Evolutionary conservation across 2,888 invertebrate species (phyloP), one percentile per base, ranked within the genome.

Genomic region (Agrypnus murinus): DNA sequence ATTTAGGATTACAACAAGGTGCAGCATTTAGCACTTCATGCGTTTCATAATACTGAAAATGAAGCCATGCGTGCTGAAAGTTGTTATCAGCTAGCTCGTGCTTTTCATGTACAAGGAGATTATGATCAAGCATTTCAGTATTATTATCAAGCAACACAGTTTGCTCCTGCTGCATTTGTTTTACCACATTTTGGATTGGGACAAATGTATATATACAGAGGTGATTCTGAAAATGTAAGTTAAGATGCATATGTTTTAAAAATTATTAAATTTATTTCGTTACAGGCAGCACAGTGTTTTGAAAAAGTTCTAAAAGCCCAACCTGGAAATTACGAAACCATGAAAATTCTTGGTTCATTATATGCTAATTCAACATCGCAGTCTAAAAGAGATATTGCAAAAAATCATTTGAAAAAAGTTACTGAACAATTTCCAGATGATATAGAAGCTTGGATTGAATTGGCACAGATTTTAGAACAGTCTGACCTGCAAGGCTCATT

Each of bases 1-100:
- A 79, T 82, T 17, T 82, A 93, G 91, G 98, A 99, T 85, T 97
- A 97, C 82, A 92, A 92, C 79, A 98, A 98, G 88, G 98, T 98
- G 0, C 96, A 98, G 82, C 97, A 98, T 85, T 87, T 99, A 69
- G 99, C 99, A 0, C 87, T 98, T 9, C 98, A 99, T 82, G 99
- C 99, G 0, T 98, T 99, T 85, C 98, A 98, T 84, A 97, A 98
- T 82, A 98, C 99, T 0, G 99, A 99, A 86, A 99, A 99, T 84
- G 99, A 99, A 86, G 95, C 97, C 0, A 99, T 99, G 97, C 88
- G 98, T 38, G 98, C 99, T 0, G 99, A 99, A 86, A 98, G 98
- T 83, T 99, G 98, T 84, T 99, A 98, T 84, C 99, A 99, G 82
- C 86, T 99, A 69, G 99, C 99, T 0, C 88, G 99, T 72, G 95